These are phyloP conservation scores for Papilio gigon DNA, from an alignment of 2,888 invertebrate species.

Conservation along the genomic window DNA sequence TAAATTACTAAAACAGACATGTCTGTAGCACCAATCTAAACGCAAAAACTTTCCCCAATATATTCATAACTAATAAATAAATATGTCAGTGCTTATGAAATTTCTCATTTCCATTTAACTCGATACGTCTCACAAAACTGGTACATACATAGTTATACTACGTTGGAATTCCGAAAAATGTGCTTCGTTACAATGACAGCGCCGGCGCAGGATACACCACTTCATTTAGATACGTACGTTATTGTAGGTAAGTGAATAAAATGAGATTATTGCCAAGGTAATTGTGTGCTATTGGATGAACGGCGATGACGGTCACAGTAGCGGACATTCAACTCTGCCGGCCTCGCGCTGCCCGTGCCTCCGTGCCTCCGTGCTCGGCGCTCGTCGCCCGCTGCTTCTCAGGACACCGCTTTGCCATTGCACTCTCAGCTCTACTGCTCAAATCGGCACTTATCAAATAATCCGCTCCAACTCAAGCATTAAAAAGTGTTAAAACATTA, in stretches of 20 bases:
- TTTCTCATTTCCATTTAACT: no score
- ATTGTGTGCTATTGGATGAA: slow-evolving; percentile 65
- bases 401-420: slow-evolving; percentile 36
- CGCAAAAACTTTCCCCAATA: no score
- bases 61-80: no score
- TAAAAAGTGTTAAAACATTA: slow-evolving; percentile 44
- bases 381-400: slow-evolving; percentile 37
- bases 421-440: slow-evolving; percentile 42
- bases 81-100: no score
- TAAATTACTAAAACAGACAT: no score
- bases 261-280: slow-evolving; percentile 75
- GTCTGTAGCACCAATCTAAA: no score
- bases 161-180: background rate
- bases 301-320: slow-evolving; percentile 61
- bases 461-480: slow-evolving; percentile 51
- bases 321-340: slow-evolving; percentile 77
- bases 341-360: slow-evolving; percentile 54
- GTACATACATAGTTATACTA: background rate
- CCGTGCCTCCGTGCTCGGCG: slow-evolving; percentile 42
- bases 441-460: slow-evolving; percentile 34
- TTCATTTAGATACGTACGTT: slow-evolving; percentile 20
- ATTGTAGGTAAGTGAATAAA: slow-evolving; percentile 64
- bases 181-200: background rate
- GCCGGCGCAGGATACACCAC: slow-evolving; percentile 1
- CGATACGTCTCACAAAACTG: background rate